Evolutionary conservation across 2,888 invertebrate genomes (phyloP).

Genomic region (Nyleta sp.): DNA sequence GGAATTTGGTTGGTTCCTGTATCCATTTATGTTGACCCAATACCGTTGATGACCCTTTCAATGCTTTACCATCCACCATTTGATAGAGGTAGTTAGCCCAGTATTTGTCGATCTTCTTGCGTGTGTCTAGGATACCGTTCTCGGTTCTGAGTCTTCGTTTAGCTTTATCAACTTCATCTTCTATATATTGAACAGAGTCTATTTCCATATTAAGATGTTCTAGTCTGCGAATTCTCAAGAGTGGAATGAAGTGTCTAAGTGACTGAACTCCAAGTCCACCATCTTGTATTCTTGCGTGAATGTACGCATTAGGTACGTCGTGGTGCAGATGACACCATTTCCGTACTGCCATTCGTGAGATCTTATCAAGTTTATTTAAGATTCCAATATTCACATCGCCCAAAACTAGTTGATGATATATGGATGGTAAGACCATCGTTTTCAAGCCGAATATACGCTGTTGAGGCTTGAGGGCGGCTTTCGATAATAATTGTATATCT

Average conservation of each 20-base stretch:
- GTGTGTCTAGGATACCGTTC: not conserved
- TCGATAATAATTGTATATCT: slow-evolving; percentile 3
- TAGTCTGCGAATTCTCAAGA: too few relatives aligned
- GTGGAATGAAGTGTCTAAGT: not conserved
- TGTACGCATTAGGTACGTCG: slow-evolving; percentile 75
- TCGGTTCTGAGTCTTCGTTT: not conserved
- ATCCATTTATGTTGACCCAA: slow-evolving; percentile 62
- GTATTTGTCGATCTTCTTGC: not conserved
- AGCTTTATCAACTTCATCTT: too few relatives aligned
- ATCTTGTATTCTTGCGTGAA: not conserved
- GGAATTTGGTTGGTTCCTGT: slow-evolving; percentile 60
- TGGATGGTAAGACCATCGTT: slow-evolving; percentile 42
- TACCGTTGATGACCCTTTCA: not conserved
- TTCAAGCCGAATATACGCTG: slow-evolving; percentile 61
- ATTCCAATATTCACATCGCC: slow-evolving; percentile 68
- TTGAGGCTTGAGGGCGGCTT: slow-evolving; percentile 63
- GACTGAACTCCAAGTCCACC: slow-evolving; percentile 18
- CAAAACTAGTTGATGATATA: slow-evolving; percentile 71
- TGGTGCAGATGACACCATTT: slow-evolving; percentile 73
- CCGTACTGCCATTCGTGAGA: slow-evolving; percentile 71
- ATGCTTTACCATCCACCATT: not conserved
- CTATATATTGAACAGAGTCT: too few relatives aligned
- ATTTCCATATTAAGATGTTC: too few relatives aligned
- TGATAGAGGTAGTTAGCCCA: not conserved
- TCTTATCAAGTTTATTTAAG: slow-evolving; percentile 74